Evolutionary conservation across 2,113 vertebrate species (phyloP).

Genomic region (Oryzias melastigma): DNA sequence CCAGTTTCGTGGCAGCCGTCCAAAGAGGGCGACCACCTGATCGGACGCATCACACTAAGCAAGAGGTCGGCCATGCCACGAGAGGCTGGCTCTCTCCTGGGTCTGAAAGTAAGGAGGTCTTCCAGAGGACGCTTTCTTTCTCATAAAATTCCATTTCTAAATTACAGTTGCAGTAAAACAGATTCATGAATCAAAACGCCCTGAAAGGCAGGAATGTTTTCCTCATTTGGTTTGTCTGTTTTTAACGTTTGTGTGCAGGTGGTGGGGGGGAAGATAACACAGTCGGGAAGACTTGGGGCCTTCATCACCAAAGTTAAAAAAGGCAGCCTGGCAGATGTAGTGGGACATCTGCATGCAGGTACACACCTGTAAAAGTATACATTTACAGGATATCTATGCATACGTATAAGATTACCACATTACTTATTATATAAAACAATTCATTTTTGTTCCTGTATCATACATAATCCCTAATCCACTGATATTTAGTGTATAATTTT

Average conservation of each 20-base stretch:
- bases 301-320: constrained; percentile 99
- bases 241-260: constrained; percentile 75
- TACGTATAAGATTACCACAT: no score
- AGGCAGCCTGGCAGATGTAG: constrained; percentile 96
- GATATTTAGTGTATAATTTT: no score
- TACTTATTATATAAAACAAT: no score
- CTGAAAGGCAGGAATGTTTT: background rate
- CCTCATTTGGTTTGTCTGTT: background rate
- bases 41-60: constrained; percentile 95
- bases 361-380: no score
- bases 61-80: constrained; percentile 96
- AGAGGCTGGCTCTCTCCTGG: constrained; percentile 92
- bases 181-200: no score
- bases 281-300: constrained; percentile 92
- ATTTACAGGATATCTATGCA: no score
- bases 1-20: constrained; percentile 98
- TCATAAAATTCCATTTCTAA: background rate
- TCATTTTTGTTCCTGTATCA: no score
- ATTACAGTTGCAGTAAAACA: no score
- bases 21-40: constrained; percentile 97
- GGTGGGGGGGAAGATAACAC: constrained; percentile 97
- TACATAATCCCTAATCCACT: no score
- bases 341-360: constrained; percentile 97
- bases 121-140: background rate
- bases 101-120: constrained; percentile 86